Evolutionary conservation across 1,140 invertebrate genomes (phyloP), one percentile per base, ranked within the genome.

Genomic region (Drosophila funebris): DNA sequence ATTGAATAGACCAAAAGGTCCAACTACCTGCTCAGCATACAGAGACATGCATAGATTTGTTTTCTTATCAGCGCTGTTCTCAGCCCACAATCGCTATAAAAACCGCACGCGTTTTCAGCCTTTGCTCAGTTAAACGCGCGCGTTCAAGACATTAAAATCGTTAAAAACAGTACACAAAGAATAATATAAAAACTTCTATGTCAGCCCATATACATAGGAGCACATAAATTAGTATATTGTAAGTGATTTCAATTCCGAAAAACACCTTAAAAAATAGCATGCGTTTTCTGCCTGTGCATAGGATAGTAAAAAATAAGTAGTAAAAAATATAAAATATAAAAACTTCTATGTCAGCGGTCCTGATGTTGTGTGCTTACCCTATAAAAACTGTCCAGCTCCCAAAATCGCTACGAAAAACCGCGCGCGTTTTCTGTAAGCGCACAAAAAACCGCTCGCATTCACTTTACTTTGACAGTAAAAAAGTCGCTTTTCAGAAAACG

Each of bases 101-200:
- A 58, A 18, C 46, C 46, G 16, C 16, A 1, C 5, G 22, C 24
- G 13, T 44, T 41, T 58, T 43, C 6, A 1, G 14, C 37, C 13
- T 24, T 7, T 3, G 1, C n/a, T 61, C 52, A 71, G 68, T 71
- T 48, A 11, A 57, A 14, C 52, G 27, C 53, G 44, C 4, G 9
- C 69, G 33, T 39, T 43, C 44, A 50, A 50, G n/a, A 24, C 13
- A 39, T 37, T 24, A 24, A 16, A 8, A 41, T 7, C 16, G 16
- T 18, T 41, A 2, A 16, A 41, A 1, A 39, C 4, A 8, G 5
- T 14, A 5, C n/a, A 1, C 11, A 39, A 39, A 39, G 8, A 8
- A 18, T 8, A 7, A 43, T 18, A 41, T 0, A 41, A 41, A 3
- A 16, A 16, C 4, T 33, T 33, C n/a, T n/a, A n/a, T n/a, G n/a